Base-by-base conservation (phyloP, 2,797 vertebrate species). In the Alfaro cultratus region DNA sequence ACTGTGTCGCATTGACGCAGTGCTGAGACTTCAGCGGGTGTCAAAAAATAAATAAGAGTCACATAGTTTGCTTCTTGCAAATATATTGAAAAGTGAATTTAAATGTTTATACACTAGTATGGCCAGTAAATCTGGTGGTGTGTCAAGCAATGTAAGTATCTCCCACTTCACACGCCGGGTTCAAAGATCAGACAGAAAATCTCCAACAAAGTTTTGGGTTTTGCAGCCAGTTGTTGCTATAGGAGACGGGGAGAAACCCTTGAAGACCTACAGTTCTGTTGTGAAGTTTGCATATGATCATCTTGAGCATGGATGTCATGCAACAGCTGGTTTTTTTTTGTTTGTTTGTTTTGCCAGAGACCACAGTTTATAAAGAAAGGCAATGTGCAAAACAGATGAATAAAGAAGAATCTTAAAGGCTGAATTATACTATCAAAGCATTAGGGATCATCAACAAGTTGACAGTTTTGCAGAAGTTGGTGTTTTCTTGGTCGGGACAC, bases 1-100 rank as follows among this genome's bases (percentile, higher is more conserved):
- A 88, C 88, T 90, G 84, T 79, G 89, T 88, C 88, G 87, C 85
- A 78, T 92, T 80, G 47, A 77, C 89, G 88, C 85, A 86, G 78
- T 57, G 91, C 64, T 72, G 43, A 45, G 76, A 51, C 79, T 79
- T 84, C 82, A 77, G 77, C 72, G 73, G 45, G 29, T 29, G 7
- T 18, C 9, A 64, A 57, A 11, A 21, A 51, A 9, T 2, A 23
- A 23, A 26, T 11, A 55, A 57, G 4, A 53, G 26, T 55, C 26
- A 4, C 15, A 13, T 55, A 53, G 18, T 73, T 46, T 18, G 67
- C 78, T 84, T 77, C 46, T 64, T 71, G 10, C 21, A 68, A 68
- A 41, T 68, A 12, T 23, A 12, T 26, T 41, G 21, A 68, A 41
- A 39, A 12, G 36, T 41, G 39, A 5, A 39, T 41, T 23, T 41